A percentile compares a stretch with the other conserved stretches of the same genome.
phyloP scores from a whole-genome alignment of 2,797 vertebrate genomes.

The Enteromius afrohamiltoni region DNA sequence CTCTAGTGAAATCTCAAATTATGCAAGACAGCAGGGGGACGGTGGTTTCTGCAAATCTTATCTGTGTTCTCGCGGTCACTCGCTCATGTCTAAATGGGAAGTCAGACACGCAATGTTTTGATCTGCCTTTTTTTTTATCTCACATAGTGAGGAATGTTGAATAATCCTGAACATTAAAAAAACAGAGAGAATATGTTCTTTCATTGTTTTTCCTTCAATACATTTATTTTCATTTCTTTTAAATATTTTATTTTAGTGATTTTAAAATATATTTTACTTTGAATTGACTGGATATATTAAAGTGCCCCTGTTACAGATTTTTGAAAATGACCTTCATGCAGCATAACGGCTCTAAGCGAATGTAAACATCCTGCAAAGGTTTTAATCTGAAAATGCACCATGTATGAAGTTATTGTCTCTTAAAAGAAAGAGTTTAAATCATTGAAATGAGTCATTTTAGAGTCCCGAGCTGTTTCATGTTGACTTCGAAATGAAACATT shows the following conservation, averaged over 20 bases:
- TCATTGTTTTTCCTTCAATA: background rate
- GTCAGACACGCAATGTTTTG: background rate
- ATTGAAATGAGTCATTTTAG: too few relatives aligned
- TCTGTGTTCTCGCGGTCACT: background rate
- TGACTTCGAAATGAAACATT: too few relatives aligned
- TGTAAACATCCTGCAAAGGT: too few relatives aligned
- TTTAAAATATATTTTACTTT: background rate
- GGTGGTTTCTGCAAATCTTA: conserved; percentile 21
- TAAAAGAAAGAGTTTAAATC: too few relatives aligned
- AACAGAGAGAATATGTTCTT: background rate
- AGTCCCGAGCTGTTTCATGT: too few relatives aligned
- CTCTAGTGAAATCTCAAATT: conserved; percentile 6
- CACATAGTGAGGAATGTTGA: background rate
- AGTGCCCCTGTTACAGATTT: too few relatives aligned
- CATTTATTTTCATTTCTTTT: background rate
- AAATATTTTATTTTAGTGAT: background rate
- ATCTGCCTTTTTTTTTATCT: background rate
- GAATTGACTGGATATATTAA: background rate
- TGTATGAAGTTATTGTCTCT: too few relatives aligned
- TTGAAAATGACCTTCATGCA: too few relatives aligned
- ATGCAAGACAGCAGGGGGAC: background rate
- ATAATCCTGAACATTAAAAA: background rate
- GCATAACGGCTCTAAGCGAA: too few relatives aligned
- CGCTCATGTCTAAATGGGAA: background rate
- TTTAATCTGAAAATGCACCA: too few relatives aligned